Evolutionary conservation across 1,140 invertebrate species (phyloP), one percentile per base, ranked within the genome.

Genomic region (Cryptotermes secundus): DNA sequence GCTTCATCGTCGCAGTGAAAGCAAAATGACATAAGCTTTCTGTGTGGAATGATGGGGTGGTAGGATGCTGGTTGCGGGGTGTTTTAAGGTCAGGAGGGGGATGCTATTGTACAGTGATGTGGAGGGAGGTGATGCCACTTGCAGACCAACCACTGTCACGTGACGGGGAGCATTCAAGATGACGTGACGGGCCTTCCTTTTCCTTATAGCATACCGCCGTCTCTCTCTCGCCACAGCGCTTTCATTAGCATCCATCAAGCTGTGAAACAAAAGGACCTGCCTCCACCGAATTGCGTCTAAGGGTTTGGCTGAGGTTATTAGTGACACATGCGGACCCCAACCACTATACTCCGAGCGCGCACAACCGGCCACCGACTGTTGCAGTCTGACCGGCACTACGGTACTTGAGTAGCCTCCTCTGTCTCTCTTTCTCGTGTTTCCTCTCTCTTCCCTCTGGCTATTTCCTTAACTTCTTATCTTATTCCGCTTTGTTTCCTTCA

Each of bases 181-280:
- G 84, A 81, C 84, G 80, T 49, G 79, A 80, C 83, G 59, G 34
- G n/a, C 80, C 80, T 81, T 81, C 81, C 45, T 59, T 80, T 80
- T 65, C 72, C 81, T 45, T 81, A 79, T 42, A 65, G 80, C 65
- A 49, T 83, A 59, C 80, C 80, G 83, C 42, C 65, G 31, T 49
- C 34, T 35, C 80, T 4, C 26, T 79, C 45, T 81, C 49, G 7
- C 59, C 45, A 34, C 53, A 35, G 81, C 59, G 80, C 85, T 86
- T 86, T 86, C 85, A 86, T 86, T 86, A 86, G 85, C 85, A 86
- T 86, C 85, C 85, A 86, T 86, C 85, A 86, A 86, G 85, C 85
- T 83, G 84, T 86, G 85, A 86, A 86, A 86, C 85, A 86, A 86
- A 86, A 85, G 81, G 72, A 22, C 80, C 80, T 81, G 80, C 80